Base-by-base conservation (phyloP, 2,113 vertebrate genomes). In the Carettochelys insculpta region DNA sequence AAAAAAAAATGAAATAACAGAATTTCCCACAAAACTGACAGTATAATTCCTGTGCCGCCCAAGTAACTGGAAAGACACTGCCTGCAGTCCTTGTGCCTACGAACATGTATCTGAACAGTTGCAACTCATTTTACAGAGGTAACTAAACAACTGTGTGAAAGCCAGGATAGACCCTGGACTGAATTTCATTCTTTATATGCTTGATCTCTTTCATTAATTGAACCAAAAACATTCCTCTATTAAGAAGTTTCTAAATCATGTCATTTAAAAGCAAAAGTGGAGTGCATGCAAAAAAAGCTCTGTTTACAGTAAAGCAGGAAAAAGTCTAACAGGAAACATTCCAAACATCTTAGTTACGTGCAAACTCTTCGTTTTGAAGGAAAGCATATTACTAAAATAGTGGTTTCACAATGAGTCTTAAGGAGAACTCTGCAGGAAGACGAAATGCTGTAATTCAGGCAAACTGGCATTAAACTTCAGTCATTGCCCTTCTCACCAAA, bases 181-280 rank as follows among this genome's bases (percentile, higher is more conserved):
- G 82, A 48, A 76, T 88, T 94, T 89, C n/a, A 48, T 48, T 79
- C 3, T 14, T n/a, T 76, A 78, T 38, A 6, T 61, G 43, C 84
- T 89, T 83, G 11, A 24, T 79, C 19, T 47, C 3, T 47, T 76
- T 81, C 83, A 58, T 71, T 87, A 65, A 85, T 83, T 87, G 56
- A 88, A 89, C 77, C 83, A 95, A 73, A 96, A 84, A 92, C 51
- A 92, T 84, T 92, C 77, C 65, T 90, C 85, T 82, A 89, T 31
- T 89, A 80, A 61, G 90, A 96, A 90, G 89, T 86, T 75, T 9
- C 79, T 85, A 92, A 94, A 94, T 58, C 94, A 81, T 92, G 83
- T 92, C 87, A 88, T 9, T 45, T 53, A 95, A 92, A 94, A 54
- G 96, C 93, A 91, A 97, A 94, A 95, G 48, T 86, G 93, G 82